Evolutionary conservation across 2,797 vertebrate genomes (phyloP).

Genomic region (Helostoma temminkii): DNA sequence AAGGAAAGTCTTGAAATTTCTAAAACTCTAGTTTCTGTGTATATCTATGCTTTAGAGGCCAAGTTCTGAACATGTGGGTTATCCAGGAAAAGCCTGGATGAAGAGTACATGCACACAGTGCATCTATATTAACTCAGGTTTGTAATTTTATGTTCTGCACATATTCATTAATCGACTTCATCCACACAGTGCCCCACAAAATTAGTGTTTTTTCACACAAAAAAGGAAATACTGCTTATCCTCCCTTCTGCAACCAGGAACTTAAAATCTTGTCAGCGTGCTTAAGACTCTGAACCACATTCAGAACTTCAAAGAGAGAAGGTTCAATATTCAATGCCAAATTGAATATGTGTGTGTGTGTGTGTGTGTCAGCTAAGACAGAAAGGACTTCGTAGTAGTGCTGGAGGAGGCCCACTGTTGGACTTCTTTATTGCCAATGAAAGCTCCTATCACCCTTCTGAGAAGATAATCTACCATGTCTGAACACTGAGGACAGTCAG

Average conservation of each 20-base stretch:
- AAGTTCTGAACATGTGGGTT: background rate
- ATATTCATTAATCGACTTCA: too few species aligned
- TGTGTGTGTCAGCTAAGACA: conserved; percentile 15
- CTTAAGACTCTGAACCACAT: conserved; percentile 21
- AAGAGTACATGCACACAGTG: background rate
- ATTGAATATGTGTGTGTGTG: conserved; percentile 11
- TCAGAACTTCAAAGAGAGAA: conserved; percentile 45
- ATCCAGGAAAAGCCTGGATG: background rate
- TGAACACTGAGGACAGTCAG: conserved; percentile 31
- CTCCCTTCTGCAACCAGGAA: conserved; percentile 35
- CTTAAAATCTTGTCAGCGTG: conserved; percentile 38
- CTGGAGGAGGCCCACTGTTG: conserved; percentile 30
- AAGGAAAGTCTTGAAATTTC: too few species aligned
- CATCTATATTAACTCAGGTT: too few species aligned
- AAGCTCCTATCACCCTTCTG: conserved; percentile 45
- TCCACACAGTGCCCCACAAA: conserved; percentile 14
- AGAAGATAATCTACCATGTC: conserved; percentile 39
- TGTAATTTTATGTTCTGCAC: too few species aligned
- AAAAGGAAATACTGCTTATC: conserved; percentile 27
- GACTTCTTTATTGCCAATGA: conserved; percentile 55
- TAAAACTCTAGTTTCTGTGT: too few species aligned
- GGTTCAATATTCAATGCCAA: conserved; percentile 24
- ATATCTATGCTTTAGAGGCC: too few species aligned
- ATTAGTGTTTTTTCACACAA: conserved; percentile 15
- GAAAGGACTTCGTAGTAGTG: conserved; percentile 29